Evolutionary conservation across 2,113 vertebrate genomes (phyloP), one percentile per base, ranked within the genome.

Genomic region (Daboia siamensis): DNA sequence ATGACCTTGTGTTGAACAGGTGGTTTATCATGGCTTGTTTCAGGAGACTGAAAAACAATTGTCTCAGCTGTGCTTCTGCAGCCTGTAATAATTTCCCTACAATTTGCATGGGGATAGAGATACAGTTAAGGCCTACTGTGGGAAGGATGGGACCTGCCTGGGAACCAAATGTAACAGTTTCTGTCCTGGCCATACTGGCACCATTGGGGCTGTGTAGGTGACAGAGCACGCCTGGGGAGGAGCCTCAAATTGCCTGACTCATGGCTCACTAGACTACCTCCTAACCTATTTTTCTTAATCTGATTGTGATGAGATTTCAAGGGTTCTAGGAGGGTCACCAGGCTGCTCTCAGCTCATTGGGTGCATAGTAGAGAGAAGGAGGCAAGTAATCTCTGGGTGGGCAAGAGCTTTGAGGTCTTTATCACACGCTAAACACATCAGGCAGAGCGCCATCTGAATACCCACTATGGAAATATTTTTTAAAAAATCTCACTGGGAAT

Each of bases 301-400:
- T 90, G 55, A 92, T 85, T 92, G 87, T 85, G 55, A 52, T 89
- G 69, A 74, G 91, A 89, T 89, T 92, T 89, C 87, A 59, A 46
- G 69, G 87, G 91, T 61, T 90, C 89, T 61, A 7, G 86, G 87
- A 90, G 51, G 24, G n/a, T 88, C 55, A 39, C 13, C 46, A n/a
- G 39, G 88, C 44, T 48, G n/a, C 23, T 59, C 59, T 48, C 69
- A 86, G 44, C 29, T 92, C 92, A 90, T 85, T 90, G 46, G 88
- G 11, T 39, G 44, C 54, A 84, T 85, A 48, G 23, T 59, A 74
- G 29, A 89, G 87, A 48, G 39, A 20, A 39, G 26, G 13, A 85
- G 15, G 39, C 3, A 24, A 59, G 33, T 20, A 5, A 59, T 51
- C 29, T 85, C 44, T 33, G 29, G 44, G 44, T 86, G 8, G 39